Evolutionary conservation across 1,140 invertebrate species (phyloP).

Genomic region (Diuraphis noxia): DNA sequence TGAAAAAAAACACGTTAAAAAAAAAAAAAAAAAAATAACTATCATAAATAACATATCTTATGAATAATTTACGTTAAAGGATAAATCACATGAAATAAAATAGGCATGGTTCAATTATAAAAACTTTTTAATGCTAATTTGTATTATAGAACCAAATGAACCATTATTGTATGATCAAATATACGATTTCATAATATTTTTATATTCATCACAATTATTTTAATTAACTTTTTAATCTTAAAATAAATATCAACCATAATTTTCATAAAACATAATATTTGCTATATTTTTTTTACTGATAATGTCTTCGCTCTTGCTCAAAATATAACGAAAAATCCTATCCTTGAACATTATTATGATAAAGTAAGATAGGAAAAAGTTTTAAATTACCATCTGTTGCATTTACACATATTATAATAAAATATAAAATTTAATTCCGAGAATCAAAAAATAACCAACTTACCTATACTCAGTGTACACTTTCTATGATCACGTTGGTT

Average conservation of each 20-base stretch:
- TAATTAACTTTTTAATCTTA: no score
- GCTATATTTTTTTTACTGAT: background rate
- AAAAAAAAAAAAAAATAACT: no score
- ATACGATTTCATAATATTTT: background rate
- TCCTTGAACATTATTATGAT: no score
- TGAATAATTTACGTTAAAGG: no score
- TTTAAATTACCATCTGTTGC: background rate
- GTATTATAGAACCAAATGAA: no score
- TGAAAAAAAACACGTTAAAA: no score
- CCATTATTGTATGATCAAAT: background rate
- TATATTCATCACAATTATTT: background rate
- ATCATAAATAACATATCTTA: no score
- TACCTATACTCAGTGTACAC: background rate
- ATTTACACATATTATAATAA: background rate
- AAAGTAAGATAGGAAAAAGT: no score
- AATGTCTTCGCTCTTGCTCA: no score
- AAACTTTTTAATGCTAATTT: background rate
- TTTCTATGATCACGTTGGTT: background rate
- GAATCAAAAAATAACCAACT: background rate
- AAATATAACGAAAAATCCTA: no score
- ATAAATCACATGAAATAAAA: no score
- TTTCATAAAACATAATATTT: background rate
- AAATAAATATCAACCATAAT: background rate
- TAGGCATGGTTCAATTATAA: background rate
- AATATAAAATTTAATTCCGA: background rate